Conservation (phyloP, 92 coral and sea anemone species). For the Hydrozoanthus gracilis region DNA sequence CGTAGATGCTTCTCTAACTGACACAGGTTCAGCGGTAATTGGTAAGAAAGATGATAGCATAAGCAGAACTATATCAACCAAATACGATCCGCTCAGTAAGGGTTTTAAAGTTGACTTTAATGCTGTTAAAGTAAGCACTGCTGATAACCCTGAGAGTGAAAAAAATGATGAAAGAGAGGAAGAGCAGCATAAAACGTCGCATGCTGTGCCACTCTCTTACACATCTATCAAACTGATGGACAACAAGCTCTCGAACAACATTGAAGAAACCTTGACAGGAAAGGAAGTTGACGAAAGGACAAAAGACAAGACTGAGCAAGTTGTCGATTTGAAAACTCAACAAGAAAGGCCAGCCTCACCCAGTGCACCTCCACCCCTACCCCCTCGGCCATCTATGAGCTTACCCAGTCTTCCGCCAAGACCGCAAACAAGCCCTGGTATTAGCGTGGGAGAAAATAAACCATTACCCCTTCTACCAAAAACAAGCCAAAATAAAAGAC, state of each 20-base stretch:
- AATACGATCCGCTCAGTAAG: slow-evolving; percentile 44
- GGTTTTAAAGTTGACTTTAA: slow-evolving; percentile 42
- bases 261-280: not conserved
- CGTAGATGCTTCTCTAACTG: not conserved
- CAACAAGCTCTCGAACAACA: not conserved
- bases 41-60: slow-evolving; percentile 14
- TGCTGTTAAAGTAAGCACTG: not conserved
- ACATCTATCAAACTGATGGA: slow-evolving; percentile 11
- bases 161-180: slow-evolving; percentile 11
- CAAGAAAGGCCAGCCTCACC: slow-evolving; percentile 69
- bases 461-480: slow-evolving; percentile 58
- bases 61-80: not conserved
- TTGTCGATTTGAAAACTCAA: slow-evolving; percentile 36
- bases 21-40: not conserved
- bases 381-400: slow-evolving; percentile 82
- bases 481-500: slow-evolving; percentile 55
- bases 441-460: slow-evolving; percentile 39
- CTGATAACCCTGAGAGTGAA: not conserved
- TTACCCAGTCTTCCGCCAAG: slow-evolving; percentile 97
- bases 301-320: slow-evolving; percentile 44
- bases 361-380: slow-evolving; percentile 92
- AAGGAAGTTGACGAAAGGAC: not conserved
- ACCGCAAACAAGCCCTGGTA: slow-evolving; percentile 62
- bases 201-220: not conserved
- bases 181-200: not conserved